Base-by-base conservation (phyloP, 64 coral and sea anemone species). In the Dendronephthya gigantea region DNA sequence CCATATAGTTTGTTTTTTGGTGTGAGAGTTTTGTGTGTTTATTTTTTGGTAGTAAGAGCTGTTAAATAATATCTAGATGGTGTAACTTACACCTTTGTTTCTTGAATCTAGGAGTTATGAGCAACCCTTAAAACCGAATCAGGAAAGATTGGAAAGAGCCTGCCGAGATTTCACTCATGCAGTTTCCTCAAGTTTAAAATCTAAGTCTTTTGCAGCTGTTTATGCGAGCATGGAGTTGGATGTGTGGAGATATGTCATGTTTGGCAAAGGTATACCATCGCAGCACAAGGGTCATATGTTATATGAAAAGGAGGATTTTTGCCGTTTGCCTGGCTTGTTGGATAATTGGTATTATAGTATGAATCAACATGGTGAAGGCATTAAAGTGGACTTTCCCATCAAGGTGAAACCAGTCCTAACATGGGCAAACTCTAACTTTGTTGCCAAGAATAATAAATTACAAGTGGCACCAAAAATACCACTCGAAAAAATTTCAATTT, bases 351-450 rank as follows among this genome's bases (percentile, higher is more conserved):
- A 72, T 66, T 89, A 50, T 17, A 84, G 27, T 13, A n/a, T 89
- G n/a, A 82, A 89, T 72, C 13, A 17, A 17, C 58, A 89, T 37
- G 82, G 88, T 6, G 19, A 89, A 66, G 88, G 82, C 1, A 9
- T 70, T 23, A 34, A 13, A 49, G 47, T 89, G 4, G 88, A 89
- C 40, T 89, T 89, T 31, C 88, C 82, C 2, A 0, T 89, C 16
- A 89, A 89, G 58, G 62, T 40, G 17, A 89, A 89, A 38, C 28
- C 88, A 49, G 25, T 75, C 13, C 35, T 89, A 40, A 45, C 88
- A 1, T 84, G 88, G 88, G n/a, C 58, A 7, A 5, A 35, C 1
- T n/a, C 81, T 2, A 45, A 70, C 7, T 89, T 40, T 70, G 43
- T 83, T 84, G 39, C 13, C 4, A 11, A 17, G n/a, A 16, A 25